Base-by-base conservation (phyloP, 2,797 vertebrate species). In the Sitta carolinensis region DNA sequence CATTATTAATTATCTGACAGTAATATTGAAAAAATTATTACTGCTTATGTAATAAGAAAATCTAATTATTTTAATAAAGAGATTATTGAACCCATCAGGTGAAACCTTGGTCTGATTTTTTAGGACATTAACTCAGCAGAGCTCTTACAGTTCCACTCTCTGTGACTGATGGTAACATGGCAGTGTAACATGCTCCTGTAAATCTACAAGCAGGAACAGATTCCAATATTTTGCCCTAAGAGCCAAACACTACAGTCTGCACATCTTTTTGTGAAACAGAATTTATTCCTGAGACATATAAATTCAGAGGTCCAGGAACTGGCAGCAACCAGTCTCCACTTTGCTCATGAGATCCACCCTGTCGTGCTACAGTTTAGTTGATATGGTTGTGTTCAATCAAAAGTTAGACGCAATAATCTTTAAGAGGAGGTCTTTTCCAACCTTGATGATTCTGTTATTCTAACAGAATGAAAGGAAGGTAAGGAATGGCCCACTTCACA, bases 21-120 rank as follows among this genome's bases (percentile, higher is more conserved):
- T 66, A 43, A 85, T 75, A 93, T 2, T 83, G 61, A 87, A 82
- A 36, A 95, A 72, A 68, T 63, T 68, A 89, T 87, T 89, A 42
- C 57, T 76, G 45, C 30, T 61, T 57, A 77, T 61, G 11, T 64
- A 82, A 89, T 36, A n/a, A 20, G 25, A 40, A 89, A 91, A 79
- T 38, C 14, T 59, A 91, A 91, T 15, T 78, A 82, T 87, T 89
- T 91, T 80, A 90, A 79, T 73, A 82, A 88, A 87, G 61, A 48
- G n/a, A 73, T 9, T 7, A 32, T 57, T 86, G 54, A 88, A 93
- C 34, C 14, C 20, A 78, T 61, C 89, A 76, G 40, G 29, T 78
- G 54, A 86, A 89, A 76, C 52, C 38, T 51, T 67, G 25, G 20
- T 55, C 55, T 76, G 45, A 69, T 59, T 89, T 72, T 79, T 45